Conservation (phyloP, 2,797 vertebrate genomes). For the Galagoides demidoff region DNA sequence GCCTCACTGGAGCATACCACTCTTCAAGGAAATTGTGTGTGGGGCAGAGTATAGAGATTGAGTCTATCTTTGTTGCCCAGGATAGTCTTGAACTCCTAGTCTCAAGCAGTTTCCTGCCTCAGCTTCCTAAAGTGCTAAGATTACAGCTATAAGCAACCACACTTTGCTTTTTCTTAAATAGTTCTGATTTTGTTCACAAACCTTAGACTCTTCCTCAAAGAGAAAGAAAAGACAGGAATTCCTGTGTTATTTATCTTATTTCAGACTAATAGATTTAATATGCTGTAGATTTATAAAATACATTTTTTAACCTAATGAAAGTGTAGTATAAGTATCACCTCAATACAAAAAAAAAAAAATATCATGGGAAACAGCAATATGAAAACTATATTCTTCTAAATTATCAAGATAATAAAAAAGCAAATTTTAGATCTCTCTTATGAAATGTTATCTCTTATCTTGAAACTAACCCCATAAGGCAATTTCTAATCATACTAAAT, state of each 20-base stretch:
- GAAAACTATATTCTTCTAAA: not conserved
- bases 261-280: constrained; percentile 19
- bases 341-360: constrained; percentile 26
- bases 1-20: not conserved
- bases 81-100: not conserved
- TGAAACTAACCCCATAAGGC: not conserved
- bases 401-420: constrained; percentile 41
- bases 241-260: constrained; percentile 29
- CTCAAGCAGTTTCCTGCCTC: not conserved
- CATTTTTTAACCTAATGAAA: not conserved
- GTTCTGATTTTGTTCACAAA: not conserved
- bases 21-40: not conserved
- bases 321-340: not conserved
- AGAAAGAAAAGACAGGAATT: not conserved
- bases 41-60: not conserved
- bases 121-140: not conserved
- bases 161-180: not conserved
- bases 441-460: constrained; percentile 12
- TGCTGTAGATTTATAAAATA: constrained; percentile 25
- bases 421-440: constrained; percentile 37
- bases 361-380: constrained; percentile 8
- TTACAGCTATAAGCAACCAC: not conserved
- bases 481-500: constrained; percentile 54
- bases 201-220: not conserved
- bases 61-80: not conserved